phyloP scores from a whole-genome alignment of 1,140 invertebrate species.

The Oppia nitens region DNA sequence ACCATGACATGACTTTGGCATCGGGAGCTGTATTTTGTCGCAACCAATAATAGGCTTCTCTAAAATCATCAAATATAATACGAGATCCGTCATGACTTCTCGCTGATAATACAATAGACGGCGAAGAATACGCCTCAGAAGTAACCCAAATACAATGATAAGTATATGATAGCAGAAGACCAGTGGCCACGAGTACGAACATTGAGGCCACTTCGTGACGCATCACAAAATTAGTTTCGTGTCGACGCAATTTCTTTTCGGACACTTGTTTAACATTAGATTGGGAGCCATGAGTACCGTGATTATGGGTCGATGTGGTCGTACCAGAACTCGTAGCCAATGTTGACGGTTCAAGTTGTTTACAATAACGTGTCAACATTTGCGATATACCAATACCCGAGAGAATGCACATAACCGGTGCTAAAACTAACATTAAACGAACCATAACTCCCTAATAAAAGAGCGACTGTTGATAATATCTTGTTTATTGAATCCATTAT shows the following conservation, averaged over 20 bases:
- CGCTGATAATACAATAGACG: slow-evolving; percentile 91
- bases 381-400: slow-evolving; percentile 84
- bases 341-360: slow-evolving; percentile 46
- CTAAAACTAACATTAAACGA: slow-evolving; percentile 88
- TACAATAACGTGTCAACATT: slow-evolving; percentile 74
- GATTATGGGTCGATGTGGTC: neutral
- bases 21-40: slow-evolving; percentile 86
- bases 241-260: slow-evolving; percentile 43
- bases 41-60: slow-evolving; percentile 95
- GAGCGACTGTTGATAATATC: neutral
- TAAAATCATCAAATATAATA: slow-evolving; percentile 94
- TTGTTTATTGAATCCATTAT: neutral
- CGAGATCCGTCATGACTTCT: slow-evolving; percentile 77
- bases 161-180: slow-evolving; percentile 76
- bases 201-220: slow-evolving; percentile 70
- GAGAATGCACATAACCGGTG: slow-evolving; percentile 93
- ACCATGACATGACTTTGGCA: slow-evolving; percentile 93
- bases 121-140: slow-evolving; percentile 93
- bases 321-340: neutral
- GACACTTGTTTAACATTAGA: slow-evolving; percentile 4
- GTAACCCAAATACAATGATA: slow-evolving; percentile 98
- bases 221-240: slow-evolving; percentile 64
- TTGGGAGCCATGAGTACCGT: neutral
- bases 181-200: slow-evolving; percentile 65
- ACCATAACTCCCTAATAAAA: slow-evolving; percentile 78